Evolutionary conservation across 2,797 vertebrate genomes (phyloP).

Genomic region (Argya squamiceps): DNA sequence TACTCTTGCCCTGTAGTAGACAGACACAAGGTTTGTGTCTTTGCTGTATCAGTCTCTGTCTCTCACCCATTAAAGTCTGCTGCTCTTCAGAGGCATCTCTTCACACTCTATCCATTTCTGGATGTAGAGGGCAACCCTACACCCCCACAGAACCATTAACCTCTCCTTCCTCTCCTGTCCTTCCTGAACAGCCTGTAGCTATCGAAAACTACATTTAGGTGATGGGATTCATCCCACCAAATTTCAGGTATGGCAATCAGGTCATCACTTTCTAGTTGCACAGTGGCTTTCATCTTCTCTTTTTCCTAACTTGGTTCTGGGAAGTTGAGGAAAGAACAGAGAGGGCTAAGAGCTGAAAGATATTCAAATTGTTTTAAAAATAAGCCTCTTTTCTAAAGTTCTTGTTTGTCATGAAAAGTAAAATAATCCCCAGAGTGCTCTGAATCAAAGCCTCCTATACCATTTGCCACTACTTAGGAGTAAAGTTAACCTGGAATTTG

Average conservation of each 20-base stretch:
- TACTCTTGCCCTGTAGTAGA: background rate
- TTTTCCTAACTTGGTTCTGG: background rate
- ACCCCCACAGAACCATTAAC: rapidly evolving
- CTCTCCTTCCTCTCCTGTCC: background rate
- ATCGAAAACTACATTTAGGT: rapidly evolving
- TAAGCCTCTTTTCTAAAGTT: background rate
- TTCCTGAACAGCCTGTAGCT: background rate
- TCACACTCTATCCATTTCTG: background rate
- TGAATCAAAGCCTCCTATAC: background rate
- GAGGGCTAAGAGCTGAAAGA: background rate
- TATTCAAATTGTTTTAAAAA: background rate
- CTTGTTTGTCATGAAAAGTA: background rate
- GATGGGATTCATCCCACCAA: background rate
- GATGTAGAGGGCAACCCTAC: background rate
- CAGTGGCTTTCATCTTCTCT: background rate
- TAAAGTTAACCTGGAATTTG: background rate
- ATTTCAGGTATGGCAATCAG: background rate
- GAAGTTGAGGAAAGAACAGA: background rate
- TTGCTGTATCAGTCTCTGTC: rapidly evolving
- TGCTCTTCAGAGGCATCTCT: background rate
- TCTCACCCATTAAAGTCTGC: background rate
- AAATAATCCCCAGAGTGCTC: background rate
- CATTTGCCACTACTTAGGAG: background rate
- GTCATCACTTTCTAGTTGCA: background rate
- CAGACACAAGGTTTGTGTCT: background rate